Evolutionary conservation across 30 jellyfish, hydroid and myxozoan species (phyloP), one percentile per base, ranked within the genome.

Genomic region (Cassiopea andromeda): DNA sequence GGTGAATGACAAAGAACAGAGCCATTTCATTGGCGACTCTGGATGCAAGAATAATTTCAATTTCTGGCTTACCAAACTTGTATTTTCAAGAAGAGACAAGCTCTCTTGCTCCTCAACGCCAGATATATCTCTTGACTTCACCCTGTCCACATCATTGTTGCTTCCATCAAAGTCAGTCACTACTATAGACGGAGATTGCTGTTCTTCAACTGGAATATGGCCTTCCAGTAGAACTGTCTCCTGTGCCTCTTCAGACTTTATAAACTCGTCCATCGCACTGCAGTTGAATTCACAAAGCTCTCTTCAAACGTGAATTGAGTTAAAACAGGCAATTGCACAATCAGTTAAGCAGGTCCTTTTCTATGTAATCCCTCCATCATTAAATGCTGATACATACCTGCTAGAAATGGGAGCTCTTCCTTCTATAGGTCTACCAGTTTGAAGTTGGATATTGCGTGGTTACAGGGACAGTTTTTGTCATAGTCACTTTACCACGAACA

Each of bases 221-320:
- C 83, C 83, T 44, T 75, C 83, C 61, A 75, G 67, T 13, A 75
- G 44, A 45, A 7, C 83, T 46, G 83, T 75, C 38, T 75, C 83
- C 67, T 54, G 44, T 18, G 68, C 59, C 19, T 75, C 69, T 13
- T 4, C 73, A 2, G 27, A 64, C 2, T 9, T 16, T 14, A 64
- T 4, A 64, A 27, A 17, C 73, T 64, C 73, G 2, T 13, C 73
- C 73, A 64, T 64, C 43, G 64, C 10, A 3, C 10, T 10, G 12
- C 64, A 54, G 64, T 54, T 6, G 12, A 54, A 6, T 10, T 54
- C 64, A 54, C 7, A 3, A 10, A 6, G 12, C 64, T 54, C 10
- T 54, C 7, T 3, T 54, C 64, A 54, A 10, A 54, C 64, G 12
- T 3, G 7, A 6, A 3, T 3, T 54, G 10, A 3, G 12, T 54